Base-by-base conservation (phyloP, 2,888 invertebrate genomes). In the Acleris literana region DNA sequence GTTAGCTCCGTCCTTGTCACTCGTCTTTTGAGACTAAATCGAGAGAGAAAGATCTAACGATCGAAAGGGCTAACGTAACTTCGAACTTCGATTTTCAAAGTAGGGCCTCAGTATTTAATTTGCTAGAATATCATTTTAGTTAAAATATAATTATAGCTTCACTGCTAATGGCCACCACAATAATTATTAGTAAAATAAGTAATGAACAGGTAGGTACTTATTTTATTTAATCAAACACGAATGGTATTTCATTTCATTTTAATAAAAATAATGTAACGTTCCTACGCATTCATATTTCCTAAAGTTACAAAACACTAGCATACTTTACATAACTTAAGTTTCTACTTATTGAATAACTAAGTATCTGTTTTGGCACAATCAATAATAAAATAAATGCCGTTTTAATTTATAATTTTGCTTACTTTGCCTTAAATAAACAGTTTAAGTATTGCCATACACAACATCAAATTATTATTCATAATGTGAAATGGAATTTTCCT, bases 221-320 rank as follows among this genome's bases (percentile, higher is more conserved):
- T 3, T 22, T 22, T 0, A 44, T n/a, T 16, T 1, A 46, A n/a
- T 46, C 5, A 76, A 78, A 76, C 68, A 68, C 62, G 33, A 69
- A 64, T 65, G 48, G 55, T 49, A 68, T 82, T 85, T 85, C 71
- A 69, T 75, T 69, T 71, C 70, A 74, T 82, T 90, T 90, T 90
- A 89, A 80, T 89, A 86, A 88, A 87, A 90, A 87, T 87, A 88
- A 74, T 71, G 72, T 76, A 73, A 87, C 86, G 75, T 84, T 79
- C 67, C 88, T 90, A 90, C 85, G 77, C 82, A 83, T 85, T 86
- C 83, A 84, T 86, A 86, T 83, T 78, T 78, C 69, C 74, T 76
- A 17, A 84, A 79, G 78, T 86, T 87, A 88, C 74, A 88, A 88
- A 88, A 87, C 72, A 72, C 82, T 86, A 83, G 59, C 18, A 64